Conservation (phyloP, 2,888 invertebrate genomes). For the Thereva unica region DNA sequence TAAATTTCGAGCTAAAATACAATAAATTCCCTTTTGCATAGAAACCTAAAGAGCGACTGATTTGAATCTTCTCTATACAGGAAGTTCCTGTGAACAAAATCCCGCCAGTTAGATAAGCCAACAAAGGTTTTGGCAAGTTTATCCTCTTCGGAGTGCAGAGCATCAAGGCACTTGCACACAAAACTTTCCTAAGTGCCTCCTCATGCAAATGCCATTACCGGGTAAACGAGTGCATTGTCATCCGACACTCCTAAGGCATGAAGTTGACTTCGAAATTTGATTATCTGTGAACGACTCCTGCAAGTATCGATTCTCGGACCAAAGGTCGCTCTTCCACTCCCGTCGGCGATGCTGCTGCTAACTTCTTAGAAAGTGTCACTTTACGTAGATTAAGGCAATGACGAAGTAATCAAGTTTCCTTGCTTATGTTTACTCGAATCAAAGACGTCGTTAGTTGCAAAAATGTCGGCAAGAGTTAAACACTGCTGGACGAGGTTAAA, state of each 20-base stretch:
- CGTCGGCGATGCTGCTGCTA: too few species aligned
- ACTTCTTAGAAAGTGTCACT: too few species aligned
- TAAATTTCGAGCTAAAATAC: constrained; percentile 1
- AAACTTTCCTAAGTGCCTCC: constrained; percentile 11
- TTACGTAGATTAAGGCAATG: too few species aligned
- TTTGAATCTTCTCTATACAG: constrained; percentile 14
- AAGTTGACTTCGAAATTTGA: constrained; percentile 17
- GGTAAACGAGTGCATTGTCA: constrained; percentile 29
- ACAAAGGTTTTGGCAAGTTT: constrained; percentile 27
- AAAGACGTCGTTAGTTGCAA: too few species aligned
- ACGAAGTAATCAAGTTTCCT: too few species aligned
- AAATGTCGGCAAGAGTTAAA: too few species aligned
- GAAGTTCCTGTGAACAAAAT: constrained; percentile 8
- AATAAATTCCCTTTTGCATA: neutral
- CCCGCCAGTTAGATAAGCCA: constrained; percentile 26
- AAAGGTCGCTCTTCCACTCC: too few species aligned
- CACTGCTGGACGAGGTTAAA: too few species aligned
- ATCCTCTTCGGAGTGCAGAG: constrained; percentile 13
- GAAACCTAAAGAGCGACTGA: constrained; percentile 23
- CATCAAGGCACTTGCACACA: constrained; percentile 1
- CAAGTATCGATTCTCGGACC: constrained; percentile 11
- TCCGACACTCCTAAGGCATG: neutral
- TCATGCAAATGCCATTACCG: constrained; percentile 26
- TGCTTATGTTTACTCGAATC: too few species aligned
- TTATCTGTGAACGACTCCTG: constrained; percentile 17